phyloP scores from a whole-genome alignment of 2,797 vertebrate genomes.

The Podargus strigoides region DNA sequence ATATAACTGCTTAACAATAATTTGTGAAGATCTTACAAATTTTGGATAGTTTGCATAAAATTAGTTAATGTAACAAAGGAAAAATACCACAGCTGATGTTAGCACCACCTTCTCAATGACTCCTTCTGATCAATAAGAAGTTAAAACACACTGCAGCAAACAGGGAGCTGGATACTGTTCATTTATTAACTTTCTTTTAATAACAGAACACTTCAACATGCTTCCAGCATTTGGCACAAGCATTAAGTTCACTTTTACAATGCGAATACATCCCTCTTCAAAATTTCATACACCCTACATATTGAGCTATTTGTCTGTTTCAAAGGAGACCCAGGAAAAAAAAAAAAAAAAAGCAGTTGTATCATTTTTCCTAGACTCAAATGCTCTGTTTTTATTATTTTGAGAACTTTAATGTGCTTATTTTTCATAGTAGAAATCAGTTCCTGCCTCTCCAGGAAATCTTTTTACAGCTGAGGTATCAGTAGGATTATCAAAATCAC shows the following conservation, averaged over 20 bases:
- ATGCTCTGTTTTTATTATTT: background rate
- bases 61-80: background rate
- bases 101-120: background rate
- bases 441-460: background rate
- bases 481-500: background rate
- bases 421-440: background rate
- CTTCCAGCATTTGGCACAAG: background rate
- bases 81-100: background rate
- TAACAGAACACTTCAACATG: background rate
- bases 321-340: background rate
- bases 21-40: background rate
- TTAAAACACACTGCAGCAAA: background rate
- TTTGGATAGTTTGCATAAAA: rapidly evolving
- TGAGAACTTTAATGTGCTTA: background rate
- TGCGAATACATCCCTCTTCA: background rate
- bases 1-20: background rate
- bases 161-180: rapidly evolving
- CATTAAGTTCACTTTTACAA: background rate
- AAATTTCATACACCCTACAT: background rate
- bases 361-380: background rate
- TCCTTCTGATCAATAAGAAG: background rate
- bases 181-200: background rate
- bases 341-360: background rate
- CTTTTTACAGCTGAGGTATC: background rate
- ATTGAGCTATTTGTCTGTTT: background rate